Percentiles rank a stretch among this genome's conserved stretches.
Conservation (phyloP, 2,113 vertebrate genomes). For the Fulica atra region DNA sequence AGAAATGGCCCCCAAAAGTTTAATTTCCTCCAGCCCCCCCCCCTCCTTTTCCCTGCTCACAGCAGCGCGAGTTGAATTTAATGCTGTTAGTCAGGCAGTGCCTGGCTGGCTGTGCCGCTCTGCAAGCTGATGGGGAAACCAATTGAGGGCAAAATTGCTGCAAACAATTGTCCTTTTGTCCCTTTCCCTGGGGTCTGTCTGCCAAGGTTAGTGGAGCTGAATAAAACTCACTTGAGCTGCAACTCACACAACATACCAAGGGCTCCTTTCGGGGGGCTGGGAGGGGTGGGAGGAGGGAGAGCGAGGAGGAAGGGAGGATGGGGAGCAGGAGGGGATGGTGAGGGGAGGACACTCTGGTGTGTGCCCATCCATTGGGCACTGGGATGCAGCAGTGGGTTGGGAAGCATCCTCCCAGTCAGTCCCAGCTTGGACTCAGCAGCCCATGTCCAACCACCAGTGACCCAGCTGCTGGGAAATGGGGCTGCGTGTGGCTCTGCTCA, state of each 20-base stretch:
- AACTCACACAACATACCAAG: constrained; percentile 61
- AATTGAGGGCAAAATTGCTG: constrained; percentile 65
- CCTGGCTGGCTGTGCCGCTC: constrained; percentile 57
- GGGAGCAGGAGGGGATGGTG: not conserved
- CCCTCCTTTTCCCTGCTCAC: not conserved
- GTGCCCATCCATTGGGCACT: rapidly evolving
- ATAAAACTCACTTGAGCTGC: constrained; percentile 67
- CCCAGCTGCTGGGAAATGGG: rapidly evolving
- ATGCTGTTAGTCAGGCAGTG: constrained; percentile 67
- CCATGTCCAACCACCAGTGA: not conserved
- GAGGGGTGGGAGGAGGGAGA: constrained; percentile 24
- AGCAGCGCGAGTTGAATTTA: constrained; percentile 66
- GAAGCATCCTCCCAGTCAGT: not conserved
- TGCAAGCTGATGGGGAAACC: constrained; percentile 65
- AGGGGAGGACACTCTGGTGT: not conserved
- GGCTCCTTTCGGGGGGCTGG: constrained; percentile 52
- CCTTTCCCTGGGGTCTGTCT: constrained; percentile 64
- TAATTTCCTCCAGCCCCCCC: not conserved
- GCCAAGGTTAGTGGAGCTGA: constrained; percentile 74
- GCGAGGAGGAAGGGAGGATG: not conserved
- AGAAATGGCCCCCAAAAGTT: not conserved
- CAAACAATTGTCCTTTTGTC: constrained; percentile 77
- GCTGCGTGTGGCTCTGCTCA: not conserved
- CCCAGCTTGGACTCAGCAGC: rapidly evolving
- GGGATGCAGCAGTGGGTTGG: not conserved